Evolutionary conservation across 1,140 invertebrate species (phyloP).

Genomic region (Trachymyrmex septentrionalis): DNA sequence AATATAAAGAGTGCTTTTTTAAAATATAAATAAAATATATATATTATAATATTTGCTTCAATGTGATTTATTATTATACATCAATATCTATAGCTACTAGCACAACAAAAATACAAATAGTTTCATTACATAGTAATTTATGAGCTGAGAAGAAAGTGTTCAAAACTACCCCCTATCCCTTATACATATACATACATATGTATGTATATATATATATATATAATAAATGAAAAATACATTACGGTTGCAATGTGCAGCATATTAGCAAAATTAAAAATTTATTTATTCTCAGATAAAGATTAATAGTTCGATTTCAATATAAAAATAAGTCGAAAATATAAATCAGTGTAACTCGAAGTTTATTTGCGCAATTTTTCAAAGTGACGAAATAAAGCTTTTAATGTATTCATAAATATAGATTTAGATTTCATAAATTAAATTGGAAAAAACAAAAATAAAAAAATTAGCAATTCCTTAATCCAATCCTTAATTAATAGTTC

Average conservation of each 20-base stretch:
- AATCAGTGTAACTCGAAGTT: background rate
- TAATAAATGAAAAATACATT: background rate
- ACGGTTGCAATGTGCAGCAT: background rate
- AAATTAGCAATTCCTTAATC: background rate
- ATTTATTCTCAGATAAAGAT: background rate
- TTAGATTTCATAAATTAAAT: background rate
- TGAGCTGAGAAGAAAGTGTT: too few species aligned
- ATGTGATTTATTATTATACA: too few species aligned
- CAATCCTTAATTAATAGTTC: background rate
- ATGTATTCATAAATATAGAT: background rate
- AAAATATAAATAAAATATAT: too few species aligned
- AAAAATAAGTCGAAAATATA: background rate
- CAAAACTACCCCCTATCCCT: too few species aligned
- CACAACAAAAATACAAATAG: too few species aligned
- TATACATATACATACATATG: too few species aligned
- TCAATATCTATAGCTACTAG: too few species aligned
- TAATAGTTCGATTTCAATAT: background rate
- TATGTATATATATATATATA: background rate
- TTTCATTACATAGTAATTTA: too few species aligned
- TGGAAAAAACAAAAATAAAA: background rate
- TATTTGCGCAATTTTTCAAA: background rate
- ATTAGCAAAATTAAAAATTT: slow-evolving; percentile 9
- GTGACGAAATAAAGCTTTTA: background rate
- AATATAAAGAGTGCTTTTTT: too few species aligned
- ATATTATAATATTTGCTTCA: too few species aligned